These are phyloP conservation scores for Hyposoter dolosus DNA, from an alignment of 2,888 invertebrate species.

Conservation along the genomic window DNA sequence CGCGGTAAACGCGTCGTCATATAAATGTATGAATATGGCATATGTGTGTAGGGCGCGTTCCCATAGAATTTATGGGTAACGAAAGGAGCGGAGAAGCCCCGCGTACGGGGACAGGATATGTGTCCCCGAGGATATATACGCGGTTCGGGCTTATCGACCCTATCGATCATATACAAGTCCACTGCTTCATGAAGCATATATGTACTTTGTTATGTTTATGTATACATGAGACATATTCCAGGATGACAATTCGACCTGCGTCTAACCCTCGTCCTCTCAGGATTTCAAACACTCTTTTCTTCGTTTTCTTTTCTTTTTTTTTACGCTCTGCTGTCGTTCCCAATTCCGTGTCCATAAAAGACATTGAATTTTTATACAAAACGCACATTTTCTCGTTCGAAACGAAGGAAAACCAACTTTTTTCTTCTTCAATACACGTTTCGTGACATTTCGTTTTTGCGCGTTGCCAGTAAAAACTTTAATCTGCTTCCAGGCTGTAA, in stretches of 20 bases:
- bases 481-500: not conserved
- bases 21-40: not conserved
- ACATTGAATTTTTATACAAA: slow-evolving; percentile 13
- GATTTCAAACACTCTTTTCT: not conserved
- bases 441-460: not conserved
- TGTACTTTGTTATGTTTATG: not conserved
- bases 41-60: slow-evolving; percentile 29
- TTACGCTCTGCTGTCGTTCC: not conserved
- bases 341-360: not conserved
- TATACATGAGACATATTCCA: slow-evolving; percentile 30
- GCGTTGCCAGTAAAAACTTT: not conserved
- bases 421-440: not conserved
- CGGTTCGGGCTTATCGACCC: slow-evolving; percentile 67
- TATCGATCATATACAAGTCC: slow-evolving; percentile 63
- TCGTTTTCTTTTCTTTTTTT: slow-evolving; percentile 2
- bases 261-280: slow-evolving; percentile 14
- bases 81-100: slow-evolving; percentile 47
- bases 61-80: slow-evolving; percentile 63
- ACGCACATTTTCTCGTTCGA: not conserved
- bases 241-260: slow-evolving; percentile 23
- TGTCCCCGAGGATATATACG: slow-evolving; percentile 66
- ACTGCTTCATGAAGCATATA: not conserved
- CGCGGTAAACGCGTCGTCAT: slow-evolving; percentile 46
- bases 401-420: not conserved
- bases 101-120: slow-evolving; percentile 43